Base-by-base conservation (phyloP, 2,113 vertebrate genomes). In the Peucedramus taeniatus region DNA sequence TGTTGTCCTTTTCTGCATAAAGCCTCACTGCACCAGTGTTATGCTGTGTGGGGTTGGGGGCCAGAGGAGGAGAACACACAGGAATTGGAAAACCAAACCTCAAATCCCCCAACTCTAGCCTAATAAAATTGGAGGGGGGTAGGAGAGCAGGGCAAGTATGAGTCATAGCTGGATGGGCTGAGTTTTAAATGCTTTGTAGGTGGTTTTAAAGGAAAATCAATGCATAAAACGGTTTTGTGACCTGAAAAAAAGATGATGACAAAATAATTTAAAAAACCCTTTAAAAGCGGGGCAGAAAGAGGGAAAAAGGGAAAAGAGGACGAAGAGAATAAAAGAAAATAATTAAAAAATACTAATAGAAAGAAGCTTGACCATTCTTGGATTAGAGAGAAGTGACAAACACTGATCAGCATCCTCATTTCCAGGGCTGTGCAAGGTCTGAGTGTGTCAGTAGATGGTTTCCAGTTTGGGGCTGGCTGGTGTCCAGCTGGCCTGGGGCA, bases 141-240 rank as follows among this genome's bases (percentile, higher is more conserved):
- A 33, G 49, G 49, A 60, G n/a, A 76, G 49, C 5, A 6, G 33
- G 76, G 71, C 44, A 77, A 86, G 65, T 86, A 9, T 18, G 31
- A 86, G 28, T 72, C 66, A 77, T 5, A 40, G 28, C 20, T 69
- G 83, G 63, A 61, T 60, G 31, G 44, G 30, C 30, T 75, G 75
- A 16, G 8, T 47, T 92, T 56, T 49, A 64, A 63, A 65, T 31
- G 20, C 50, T 86, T 44, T 61, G 65, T 68, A 49, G 72, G 63
- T 87, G 72, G 40, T 66, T 94, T 95, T 57, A 53, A 69, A 81
- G 72, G 66, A 92, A 95, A 92, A 92, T 37, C 40, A 13, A 28
- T 44, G 21, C 10, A 26, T 16, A 13, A 56, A 57, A 72, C 47
- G 31, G 17, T 28, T 76, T 80, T 30, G 24, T 72, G 50, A 35